These are phyloP conservation scores for Salticus scenicus DNA, from an alignment of 2,888 invertebrate genomes.

Conservation along the genomic window DNA sequence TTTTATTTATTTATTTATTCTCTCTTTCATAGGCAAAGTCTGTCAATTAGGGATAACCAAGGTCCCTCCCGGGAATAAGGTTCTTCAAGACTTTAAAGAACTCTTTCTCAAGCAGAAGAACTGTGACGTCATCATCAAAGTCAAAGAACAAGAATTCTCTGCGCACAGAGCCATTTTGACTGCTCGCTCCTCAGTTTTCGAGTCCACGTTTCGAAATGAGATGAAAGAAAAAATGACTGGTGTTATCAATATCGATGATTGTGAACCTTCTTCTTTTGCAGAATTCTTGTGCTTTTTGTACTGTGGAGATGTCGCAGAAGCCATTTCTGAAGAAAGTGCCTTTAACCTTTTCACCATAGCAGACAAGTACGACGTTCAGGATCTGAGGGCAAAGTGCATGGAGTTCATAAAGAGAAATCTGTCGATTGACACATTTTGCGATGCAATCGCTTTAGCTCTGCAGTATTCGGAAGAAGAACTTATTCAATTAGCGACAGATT, in stretches of 20 bases:
- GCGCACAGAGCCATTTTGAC: conserved; percentile 24
- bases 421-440: neutral
- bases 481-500: neutral
- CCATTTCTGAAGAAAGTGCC: neutral
- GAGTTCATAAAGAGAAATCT: neutral
- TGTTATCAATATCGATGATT: neutral
- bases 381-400: neutral
- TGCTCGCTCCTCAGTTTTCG: conserved; percentile 14
- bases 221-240: conserved; percentile 23
- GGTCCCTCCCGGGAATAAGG: too few species aligned
- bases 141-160: neutral
- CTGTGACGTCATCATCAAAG: neutral
- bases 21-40: too few species aligned
- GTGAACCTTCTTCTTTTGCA: neutral
- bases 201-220: conserved; percentile 7
- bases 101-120: too few species aligned
- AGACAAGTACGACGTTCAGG: neutral
- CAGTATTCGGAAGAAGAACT: neutral
- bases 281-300: conserved; percentile 10
- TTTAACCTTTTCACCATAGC: neutral
- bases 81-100: too few species aligned
- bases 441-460: neutral
- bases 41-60: too few species aligned
- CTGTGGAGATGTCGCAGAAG: neutral
- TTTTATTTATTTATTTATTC: too few species aligned